Percentiles rank a stretch among this genome's conserved stretches.
Evolutionary conservation across 2,888 invertebrate genomes (phyloP).

Genomic region (Eurytoma adleriae): DNA sequence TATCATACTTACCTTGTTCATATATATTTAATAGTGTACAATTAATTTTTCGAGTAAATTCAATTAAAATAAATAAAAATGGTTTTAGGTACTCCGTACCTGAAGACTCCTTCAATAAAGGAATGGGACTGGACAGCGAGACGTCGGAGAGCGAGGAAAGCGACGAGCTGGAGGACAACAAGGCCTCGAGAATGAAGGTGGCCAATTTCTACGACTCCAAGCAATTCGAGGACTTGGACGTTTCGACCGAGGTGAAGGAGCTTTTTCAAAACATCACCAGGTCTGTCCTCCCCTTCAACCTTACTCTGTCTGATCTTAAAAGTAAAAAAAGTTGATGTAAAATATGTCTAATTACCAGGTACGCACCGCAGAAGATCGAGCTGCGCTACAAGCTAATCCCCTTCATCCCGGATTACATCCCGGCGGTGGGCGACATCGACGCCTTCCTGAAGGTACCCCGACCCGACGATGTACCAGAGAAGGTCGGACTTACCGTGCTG

Average conservation of each 20-base stretch:
- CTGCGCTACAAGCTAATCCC: constrained; percentile 93
- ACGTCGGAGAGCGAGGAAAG: constrained; percentile 72
- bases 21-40: too few species aligned
- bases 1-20: too few species aligned
- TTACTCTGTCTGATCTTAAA: not conserved
- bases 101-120: constrained; percentile 60
- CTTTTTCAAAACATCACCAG: constrained; percentile 94
- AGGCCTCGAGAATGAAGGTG: constrained; percentile 62
- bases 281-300: constrained; percentile 78
- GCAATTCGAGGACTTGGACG: constrained; percentile 88
- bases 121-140: constrained; percentile 66
- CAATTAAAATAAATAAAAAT: too few species aligned
- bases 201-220: constrained; percentile 84
- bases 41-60: too few species aligned
- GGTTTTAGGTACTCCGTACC: constrained; percentile 60
- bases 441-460: constrained; percentile 95
- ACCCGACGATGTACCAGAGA: constrained; percentile 84
- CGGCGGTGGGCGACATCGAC: constrained; percentile 99
- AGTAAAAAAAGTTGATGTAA: not conserved
- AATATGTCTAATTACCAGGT: constrained; percentile 79
- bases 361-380: constrained; percentile 94
- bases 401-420: constrained; percentile 97
- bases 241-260: constrained; percentile 91
- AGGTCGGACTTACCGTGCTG: constrained; percentile 86
- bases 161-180: constrained; percentile 71